Base-by-base conservation (phyloP, 2,113 vertebrate species). In the Gambusia affinis region DNA sequence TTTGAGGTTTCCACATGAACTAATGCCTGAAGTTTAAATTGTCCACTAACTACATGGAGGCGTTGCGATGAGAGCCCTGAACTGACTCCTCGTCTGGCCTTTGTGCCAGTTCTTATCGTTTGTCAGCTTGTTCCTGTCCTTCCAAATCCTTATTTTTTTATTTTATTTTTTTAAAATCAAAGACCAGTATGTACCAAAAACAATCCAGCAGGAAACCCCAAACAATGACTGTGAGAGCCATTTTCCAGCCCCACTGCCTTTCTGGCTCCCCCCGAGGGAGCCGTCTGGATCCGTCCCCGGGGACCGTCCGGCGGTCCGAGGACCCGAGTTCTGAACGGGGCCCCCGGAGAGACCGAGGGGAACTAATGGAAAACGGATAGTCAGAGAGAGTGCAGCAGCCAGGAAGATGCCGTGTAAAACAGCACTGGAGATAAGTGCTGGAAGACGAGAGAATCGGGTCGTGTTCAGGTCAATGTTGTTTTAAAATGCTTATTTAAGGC, bases 131-230 rank as follows among this genome's bases (percentile, higher is more conserved):
- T n/a, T 64, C 51, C 4, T 72, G 37, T 64, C 30, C 63, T 75
- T 82, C 70, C 72, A 68, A 12, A 69, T 35, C 42, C 76, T 75
- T 86, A 19, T 47, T 72, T 35, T 29, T 76, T 75, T n/a, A n/a
- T n/a, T n/a, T n/a, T n/a, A n/a, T n/a, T 14, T 42, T 42, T 47
- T 63, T 72, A 0, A 11, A 37, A n/a, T 47, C 28, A 75, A 35
- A 8, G 39, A 42, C 69, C 76, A 64, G 31, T 35, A 57, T 85
- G 80, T 80, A 80, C 84, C 61, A 37, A 77, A 88, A 87, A 84
- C 83, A 86, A 70, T 54, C 39, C 29, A 47, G 64, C 86, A 91
- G 91, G 83, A 92, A 91, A 79, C 73, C 0, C 64, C 72, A 78
- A 85, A 91, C 90, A 92, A 84, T 88, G 51, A 54, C 72, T 51